Conservation (phyloP, 1,140 invertebrate genomes). For the Lamellibrachia luymesi region DNA sequence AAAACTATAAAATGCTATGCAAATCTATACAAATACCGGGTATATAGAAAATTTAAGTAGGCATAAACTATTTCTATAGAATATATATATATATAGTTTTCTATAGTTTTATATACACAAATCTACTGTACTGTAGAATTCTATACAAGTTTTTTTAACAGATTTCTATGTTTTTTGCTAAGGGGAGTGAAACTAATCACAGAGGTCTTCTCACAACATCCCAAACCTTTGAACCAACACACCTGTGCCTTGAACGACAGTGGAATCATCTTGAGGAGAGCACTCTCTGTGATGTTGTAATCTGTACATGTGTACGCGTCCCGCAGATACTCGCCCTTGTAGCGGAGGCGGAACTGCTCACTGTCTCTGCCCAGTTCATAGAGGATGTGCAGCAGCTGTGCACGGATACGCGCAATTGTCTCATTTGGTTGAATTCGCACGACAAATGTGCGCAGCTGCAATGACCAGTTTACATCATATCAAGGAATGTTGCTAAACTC, state of each 20-base stretch:
- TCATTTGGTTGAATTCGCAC: constrained; percentile 40
- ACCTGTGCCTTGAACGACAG: constrained; percentile 42
- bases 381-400: constrained; percentile 47
- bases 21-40: too few species aligned
- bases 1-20: too few species aligned
- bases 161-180: too few species aligned
- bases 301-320: constrained; percentile 46
- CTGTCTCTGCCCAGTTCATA: constrained; percentile 48
- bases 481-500: too few species aligned
- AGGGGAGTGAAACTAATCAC: not conserved
- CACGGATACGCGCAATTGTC: constrained; percentile 46
- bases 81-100: too few species aligned
- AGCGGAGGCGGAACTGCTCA: constrained; percentile 48
- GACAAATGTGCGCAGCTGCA: constrained; percentile 50
- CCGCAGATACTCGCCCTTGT: constrained; percentile 48
- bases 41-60: too few species aligned
- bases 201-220: not conserved
- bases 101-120: too few species aligned
- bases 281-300: constrained; percentile 45
- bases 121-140: too few species aligned
- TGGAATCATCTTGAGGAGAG: constrained; percentile 49
- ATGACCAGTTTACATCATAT: constrained; percentile 19
- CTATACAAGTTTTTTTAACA: too few species aligned
- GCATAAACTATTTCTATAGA: too few species aligned
- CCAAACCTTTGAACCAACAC: not conserved